These are phyloP conservation scores for Rhopalosiphum nymphaeae DNA, from an alignment of 2,888 invertebrate genomes.

Conservation along the genomic window DNA sequence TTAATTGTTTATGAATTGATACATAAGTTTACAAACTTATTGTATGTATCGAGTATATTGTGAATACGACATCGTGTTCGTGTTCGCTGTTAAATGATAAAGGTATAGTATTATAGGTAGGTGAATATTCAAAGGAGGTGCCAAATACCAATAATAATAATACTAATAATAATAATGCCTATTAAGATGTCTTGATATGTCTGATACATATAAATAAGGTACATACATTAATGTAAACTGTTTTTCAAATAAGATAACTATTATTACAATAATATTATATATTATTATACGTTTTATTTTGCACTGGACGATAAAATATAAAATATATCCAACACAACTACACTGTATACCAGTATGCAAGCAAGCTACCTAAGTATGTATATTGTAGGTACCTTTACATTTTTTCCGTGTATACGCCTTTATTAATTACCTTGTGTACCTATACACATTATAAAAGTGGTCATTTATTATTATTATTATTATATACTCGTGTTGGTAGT, in stretches of 20 bases:
- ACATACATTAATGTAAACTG: neutral
- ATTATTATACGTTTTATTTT: neutral
- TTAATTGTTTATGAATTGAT: neutral
- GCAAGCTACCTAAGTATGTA: neutral
- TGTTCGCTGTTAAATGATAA: neutral
- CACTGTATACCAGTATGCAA: neutral
- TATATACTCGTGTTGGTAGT: neutral
- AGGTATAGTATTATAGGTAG: neutral
- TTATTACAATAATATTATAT: neutral
- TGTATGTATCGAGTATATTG: too few relatives aligned
- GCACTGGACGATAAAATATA: neutral
- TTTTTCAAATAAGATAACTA: neutral
- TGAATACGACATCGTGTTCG: neutral
- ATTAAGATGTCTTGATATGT: neutral
- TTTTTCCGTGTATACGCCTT: too few relatives aligned
- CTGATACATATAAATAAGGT: neutral
- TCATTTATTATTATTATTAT: constrained; percentile 3
- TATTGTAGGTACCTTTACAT: too few relatives aligned
- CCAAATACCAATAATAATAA: neutral
- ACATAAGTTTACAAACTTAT: neutral
- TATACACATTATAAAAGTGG: neutral
- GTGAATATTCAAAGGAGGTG: neutral
- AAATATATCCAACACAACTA: neutral
- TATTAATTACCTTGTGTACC: neutral
- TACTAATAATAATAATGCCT: neutral